These are phyloP conservation scores for Bucco capensis DNA, from an alignment of 2,113 vertebrate genomes.

Conservation along the genomic window DNA sequence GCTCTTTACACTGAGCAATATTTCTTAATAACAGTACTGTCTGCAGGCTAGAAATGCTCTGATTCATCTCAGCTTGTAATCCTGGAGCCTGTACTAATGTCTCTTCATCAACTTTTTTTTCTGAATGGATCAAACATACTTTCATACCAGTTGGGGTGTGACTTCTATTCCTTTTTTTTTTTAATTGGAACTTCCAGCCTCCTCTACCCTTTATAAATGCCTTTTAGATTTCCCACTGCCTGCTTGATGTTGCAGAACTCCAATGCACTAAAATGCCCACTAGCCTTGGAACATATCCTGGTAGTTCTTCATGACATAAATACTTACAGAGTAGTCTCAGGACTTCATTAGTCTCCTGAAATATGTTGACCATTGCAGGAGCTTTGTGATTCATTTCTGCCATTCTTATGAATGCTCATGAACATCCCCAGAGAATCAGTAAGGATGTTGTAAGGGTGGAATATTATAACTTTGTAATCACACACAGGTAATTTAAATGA, in stretches of 20 bases:
- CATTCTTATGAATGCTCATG: neutral
- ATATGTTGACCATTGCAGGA: neutral
- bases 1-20: conserved; percentile 18
- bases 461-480: neutral
- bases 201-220: neutral
- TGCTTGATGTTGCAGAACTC: neutral
- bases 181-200: neutral
- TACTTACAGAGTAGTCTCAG: neutral
- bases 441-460: neutral
- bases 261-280: neutral
- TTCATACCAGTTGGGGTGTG: neutral
- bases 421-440: neutral
- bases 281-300: neutral
- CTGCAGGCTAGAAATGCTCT: conserved; percentile 41
- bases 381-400: neutral
- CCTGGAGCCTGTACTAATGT: conserved; percentile 9
- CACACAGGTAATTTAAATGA: conserved; percentile 12
- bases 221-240: neutral
- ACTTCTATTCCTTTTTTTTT: neutral
- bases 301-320: neutral
- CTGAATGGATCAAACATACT: conserved; percentile 38
- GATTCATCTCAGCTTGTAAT: conserved; percentile 47
- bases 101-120: conserved; percentile 16
- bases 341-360: neutral
- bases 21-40: conserved; percentile 49